Evolutionary conservation across 2,113 vertebrate genomes (phyloP), one percentile per base, ranked within the genome.

Genomic region (Ivindomyrus marchei): DNA sequence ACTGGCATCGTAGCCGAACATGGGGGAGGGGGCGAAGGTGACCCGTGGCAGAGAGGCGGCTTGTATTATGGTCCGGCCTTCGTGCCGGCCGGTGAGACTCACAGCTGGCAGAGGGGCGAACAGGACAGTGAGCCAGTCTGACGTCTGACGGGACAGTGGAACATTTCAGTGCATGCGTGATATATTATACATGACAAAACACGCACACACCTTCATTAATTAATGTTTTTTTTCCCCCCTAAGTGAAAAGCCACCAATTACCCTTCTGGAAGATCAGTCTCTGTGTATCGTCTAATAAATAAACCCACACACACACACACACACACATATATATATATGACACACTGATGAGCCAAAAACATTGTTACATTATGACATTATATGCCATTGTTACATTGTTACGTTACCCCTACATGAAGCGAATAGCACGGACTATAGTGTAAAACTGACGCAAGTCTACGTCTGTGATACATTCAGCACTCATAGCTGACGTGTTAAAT

Each of bases 21-120:
- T 90, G 85, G 85, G 47, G 46, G 58, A 88, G 45, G 46, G 56
- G 89, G 56, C 89, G 90, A 92, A 93, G 92, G 92, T 93, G 95
- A 89, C 95, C 94, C 93, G 88, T 24, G 66, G 45, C 62, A 83
- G 80, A 88, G 53, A 46, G 45, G 21, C 27, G 3, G 86, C 11
- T 88, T 90, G 85, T 58, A 90, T 92, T 89, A 31, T 36, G 46
- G 46, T 36, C 47, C 39, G 6, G 11, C 8, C 10, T 2, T 27
- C 1, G 15, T 85, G 89, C 88, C 91, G 92, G 45, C 49, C 53
- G 87, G 74, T 77, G 45, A 3, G 21, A 31, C 58, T 52, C 19
- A 85, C 89, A 39, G 90, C 52, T 2, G 27, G 87, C 53, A 56
- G 4, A 27, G 62, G n/a, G 62, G 11, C 2, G 4, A 19, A 7